Conservation (phyloP, 2,888 invertebrate genomes). For the Camponotus fellah region DNA sequence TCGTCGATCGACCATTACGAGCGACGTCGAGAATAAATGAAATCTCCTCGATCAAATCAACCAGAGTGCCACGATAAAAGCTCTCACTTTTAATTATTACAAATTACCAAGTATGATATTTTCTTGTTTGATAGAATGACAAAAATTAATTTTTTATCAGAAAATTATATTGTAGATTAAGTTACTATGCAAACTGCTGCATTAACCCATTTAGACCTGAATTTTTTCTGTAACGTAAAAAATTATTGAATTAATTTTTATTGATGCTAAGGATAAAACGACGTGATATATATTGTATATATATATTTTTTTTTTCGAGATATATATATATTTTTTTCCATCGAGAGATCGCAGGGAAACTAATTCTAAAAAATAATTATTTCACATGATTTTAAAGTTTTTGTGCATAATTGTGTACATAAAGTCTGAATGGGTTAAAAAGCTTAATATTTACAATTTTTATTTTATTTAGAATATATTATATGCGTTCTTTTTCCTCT, state of each 20-base stretch:
- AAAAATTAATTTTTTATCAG: background rate
- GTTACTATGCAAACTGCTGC: background rate
- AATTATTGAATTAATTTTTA: too few species aligned
- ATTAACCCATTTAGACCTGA: too few species aligned
- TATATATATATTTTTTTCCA: too few species aligned
- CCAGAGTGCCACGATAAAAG: background rate
- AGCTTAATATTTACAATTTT: background rate
- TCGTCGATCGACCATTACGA: background rate
- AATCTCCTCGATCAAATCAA: background rate
- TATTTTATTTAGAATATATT: background rate
- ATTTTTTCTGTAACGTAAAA: too few species aligned
- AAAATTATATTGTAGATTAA: background rate
- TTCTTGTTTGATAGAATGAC: background rate
- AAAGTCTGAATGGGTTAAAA: too few species aligned
- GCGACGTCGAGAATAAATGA: background rate
- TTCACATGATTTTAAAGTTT: too few species aligned
- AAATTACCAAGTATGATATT: background rate
- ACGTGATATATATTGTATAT: too few species aligned
- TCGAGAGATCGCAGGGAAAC: too few species aligned
- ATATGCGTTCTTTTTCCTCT: background rate
- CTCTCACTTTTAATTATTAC: constrained; percentile 5
- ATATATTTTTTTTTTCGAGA: too few species aligned
- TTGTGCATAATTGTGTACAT: too few species aligned
- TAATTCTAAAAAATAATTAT: too few species aligned
- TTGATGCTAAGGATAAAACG: too few species aligned